Evolutionary conservation across 2,113 vertebrate genomes (phyloP).

Genomic region (Dicerorhinus sumatrensis): DNA sequence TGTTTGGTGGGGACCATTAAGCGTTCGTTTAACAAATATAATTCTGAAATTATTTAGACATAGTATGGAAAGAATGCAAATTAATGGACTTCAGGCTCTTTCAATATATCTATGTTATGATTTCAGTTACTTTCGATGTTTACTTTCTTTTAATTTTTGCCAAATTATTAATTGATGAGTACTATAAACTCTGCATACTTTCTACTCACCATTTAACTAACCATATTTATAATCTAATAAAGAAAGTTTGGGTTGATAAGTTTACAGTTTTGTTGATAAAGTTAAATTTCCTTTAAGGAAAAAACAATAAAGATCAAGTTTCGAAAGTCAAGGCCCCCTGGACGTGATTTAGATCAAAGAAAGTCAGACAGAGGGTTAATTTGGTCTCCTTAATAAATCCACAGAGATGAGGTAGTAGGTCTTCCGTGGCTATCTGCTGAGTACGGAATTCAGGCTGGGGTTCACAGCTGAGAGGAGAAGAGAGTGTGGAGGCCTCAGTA

Average conservation of each 20-base stretch:
- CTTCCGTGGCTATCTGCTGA: neutral
- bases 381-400: neutral
- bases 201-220: neutral
- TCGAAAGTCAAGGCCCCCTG: neutral
- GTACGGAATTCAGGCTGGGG: neutral
- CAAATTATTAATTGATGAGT: neutral
- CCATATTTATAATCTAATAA: neutral
- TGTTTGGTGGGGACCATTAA: neutral
- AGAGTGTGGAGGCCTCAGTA: neutral
- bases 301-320: neutral
- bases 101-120: neutral
- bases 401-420: neutral
- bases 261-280: neutral
- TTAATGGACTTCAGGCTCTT: neutral
- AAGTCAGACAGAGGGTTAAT: neutral
- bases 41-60: neutral
- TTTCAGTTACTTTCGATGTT: neutral
- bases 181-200: neutral
- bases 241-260: neutral
- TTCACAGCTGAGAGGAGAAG: neutral
- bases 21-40: neutral
- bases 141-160: neutral
- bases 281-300: neutral
- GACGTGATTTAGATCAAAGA: neutral
- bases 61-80: neutral